Conservation (phyloP, 2,888 invertebrate genomes). For the Eupelmus urozonus region DNA sequence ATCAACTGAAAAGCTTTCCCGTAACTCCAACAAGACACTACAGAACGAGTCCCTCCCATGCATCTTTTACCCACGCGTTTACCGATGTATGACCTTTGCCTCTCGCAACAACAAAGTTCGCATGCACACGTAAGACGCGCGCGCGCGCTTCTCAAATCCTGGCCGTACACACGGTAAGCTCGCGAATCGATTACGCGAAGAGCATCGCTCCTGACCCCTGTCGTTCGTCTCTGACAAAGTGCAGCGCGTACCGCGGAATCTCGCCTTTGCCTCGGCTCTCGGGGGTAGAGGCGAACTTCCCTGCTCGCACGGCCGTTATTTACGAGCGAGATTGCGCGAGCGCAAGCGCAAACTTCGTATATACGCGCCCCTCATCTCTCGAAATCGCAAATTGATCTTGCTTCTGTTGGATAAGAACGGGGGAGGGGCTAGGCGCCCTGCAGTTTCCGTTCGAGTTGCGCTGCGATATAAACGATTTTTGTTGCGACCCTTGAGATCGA, state of each 20-base stretch:
- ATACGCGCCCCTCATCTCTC: conserved; percentile 63
- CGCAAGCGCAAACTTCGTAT: conserved; percentile 65
- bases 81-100: too few relatives aligned
- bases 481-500: background rate
- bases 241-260: conserved; percentile 66
- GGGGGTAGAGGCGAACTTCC: conserved; percentile 73
- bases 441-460: background rate
- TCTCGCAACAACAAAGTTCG: too few relatives aligned
- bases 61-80: too few relatives aligned
- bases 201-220: conserved; percentile 53
- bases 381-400: conserved; percentile 72
- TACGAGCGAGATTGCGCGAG: conserved; percentile 68
- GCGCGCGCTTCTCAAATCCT: conserved; percentile 25
- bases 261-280: too few relatives aligned
- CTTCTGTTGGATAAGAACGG: conserved; percentile 20
- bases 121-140: too few relatives aligned
- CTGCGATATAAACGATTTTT: background rate
- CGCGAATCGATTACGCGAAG: conserved; percentile 62
- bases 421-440: background rate
- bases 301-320: conserved; percentile 67
- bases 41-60: too few relatives aligned
- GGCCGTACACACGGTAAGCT: conserved; percentile 12
- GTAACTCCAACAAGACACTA: too few relatives aligned
- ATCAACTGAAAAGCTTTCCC: too few relatives aligned
- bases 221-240: conserved; percentile 71